A percentile compares a stretch with the other conserved stretches of the same genome.
Evolutionary conservation across 2,113 vertebrate species (phyloP).

Genomic region (Hypocryptadius cinnamomeus): DNA sequence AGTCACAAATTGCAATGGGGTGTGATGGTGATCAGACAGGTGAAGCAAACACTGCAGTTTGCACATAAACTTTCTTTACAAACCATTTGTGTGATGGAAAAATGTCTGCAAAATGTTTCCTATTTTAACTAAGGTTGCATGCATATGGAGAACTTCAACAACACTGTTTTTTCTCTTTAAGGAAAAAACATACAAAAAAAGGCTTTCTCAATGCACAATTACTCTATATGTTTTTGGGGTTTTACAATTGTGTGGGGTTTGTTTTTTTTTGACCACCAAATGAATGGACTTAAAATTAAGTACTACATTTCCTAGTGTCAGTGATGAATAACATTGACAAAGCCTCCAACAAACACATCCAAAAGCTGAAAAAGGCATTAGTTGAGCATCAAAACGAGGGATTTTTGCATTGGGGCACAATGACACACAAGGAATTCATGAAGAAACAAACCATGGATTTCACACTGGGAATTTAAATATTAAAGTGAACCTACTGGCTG

Average conservation of each 20-base stretch:
- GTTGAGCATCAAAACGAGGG: not conserved
- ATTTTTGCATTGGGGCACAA: not conserved
- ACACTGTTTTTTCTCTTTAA: not conserved
- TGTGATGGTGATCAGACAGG: not conserved
- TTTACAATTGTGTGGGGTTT: not conserved
- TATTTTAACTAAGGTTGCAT: not conserved
- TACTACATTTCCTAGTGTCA: not conserved
- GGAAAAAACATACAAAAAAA: not conserved
- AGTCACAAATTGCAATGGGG: not conserved
- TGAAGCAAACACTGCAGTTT: not conserved
- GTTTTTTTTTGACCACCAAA: not conserved
- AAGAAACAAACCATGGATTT: slow-evolving; percentile 19
- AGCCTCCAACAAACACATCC: not conserved
- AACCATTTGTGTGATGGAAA: not conserved
- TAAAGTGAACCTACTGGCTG: slow-evolving; percentile 59
- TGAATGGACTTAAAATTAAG: not conserved
- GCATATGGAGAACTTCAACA: not conserved
- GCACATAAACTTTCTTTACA: not conserved
- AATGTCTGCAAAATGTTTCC: not conserved
- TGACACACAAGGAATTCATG: not conserved
- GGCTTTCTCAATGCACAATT: not conserved
- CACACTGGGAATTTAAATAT: not conserved
- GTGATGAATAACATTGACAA: not conserved
- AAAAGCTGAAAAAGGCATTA: not conserved
- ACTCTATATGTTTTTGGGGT: not conserved